Evolutionary conservation across 2,888 invertebrate genomes (phyloP).

Genomic region (Acanthococcus lagerstroemiae): DNA sequence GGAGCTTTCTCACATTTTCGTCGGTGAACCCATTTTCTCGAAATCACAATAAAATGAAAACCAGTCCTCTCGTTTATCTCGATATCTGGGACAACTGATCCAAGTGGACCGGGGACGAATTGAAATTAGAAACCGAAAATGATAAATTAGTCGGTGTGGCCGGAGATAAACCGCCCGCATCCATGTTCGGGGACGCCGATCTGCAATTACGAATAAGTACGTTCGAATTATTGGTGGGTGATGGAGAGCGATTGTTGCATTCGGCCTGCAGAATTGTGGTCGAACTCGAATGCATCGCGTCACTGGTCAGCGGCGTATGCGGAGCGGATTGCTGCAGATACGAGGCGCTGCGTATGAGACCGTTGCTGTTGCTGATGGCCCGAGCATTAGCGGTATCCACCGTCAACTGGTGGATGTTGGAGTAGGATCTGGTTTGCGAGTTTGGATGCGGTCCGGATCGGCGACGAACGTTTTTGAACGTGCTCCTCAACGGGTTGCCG

Average conservation of each 20-base stretch:
- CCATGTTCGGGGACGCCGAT: conserved; percentile 25
- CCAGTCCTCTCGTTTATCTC: too few relatives aligned
- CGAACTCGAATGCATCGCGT: conserved; percentile 22
- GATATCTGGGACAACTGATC: conserved; percentile 23
- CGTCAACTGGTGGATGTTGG: conserved; percentile 36
- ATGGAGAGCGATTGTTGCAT: not conserved
- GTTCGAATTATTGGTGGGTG: not conserved
- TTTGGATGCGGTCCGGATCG: not conserved
- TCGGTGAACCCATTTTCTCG: not conserved
- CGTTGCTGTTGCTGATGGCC: conserved; percentile 15
- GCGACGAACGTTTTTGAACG: conserved; percentile 26
- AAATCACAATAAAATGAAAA: not conserved
- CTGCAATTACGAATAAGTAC: conserved; percentile 17
- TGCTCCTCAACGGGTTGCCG: conserved; percentile 34
- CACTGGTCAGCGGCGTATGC: conserved; percentile 34
- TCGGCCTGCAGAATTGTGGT: conserved; percentile 18
- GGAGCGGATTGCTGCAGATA: conserved; percentile 36
- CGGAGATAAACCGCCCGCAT: conserved; percentile 17
- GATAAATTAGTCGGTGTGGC: conserved; percentile 15
- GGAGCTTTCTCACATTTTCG: too few relatives aligned
- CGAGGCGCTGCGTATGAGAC: conserved; percentile 27
- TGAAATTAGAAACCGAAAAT: conserved; percentile 17
- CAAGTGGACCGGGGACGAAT: conserved; percentile 16
- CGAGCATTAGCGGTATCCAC: conserved; percentile 35
- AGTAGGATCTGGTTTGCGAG: conserved; percentile 32